Percentiles rank a stretch among this genome's conserved stretches.
These are phyloP conservation scores for Aphaenogaster floridana DNA, from an alignment of 1,140 invertebrate genomes.

Conservation along the genomic window DNA sequence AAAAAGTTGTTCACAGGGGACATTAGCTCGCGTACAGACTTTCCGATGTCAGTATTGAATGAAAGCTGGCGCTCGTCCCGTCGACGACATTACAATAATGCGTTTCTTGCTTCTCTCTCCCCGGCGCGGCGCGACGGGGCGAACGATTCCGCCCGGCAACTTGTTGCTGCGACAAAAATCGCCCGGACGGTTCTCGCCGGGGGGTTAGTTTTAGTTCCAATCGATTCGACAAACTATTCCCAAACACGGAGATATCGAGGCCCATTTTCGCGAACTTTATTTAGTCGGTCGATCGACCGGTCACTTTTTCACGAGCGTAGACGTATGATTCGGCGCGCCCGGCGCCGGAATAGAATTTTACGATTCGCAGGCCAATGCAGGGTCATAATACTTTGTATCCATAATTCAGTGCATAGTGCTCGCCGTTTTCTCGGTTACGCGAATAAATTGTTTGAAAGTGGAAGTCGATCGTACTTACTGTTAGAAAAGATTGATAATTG, in stretches of 20 bases:
- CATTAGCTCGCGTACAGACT: conserved; percentile 45
- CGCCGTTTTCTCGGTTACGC: background rate
- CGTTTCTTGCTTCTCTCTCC: conserved; percentile 68
- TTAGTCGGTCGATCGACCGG: conserved; percentile 52
- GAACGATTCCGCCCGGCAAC: conserved; percentile 70
- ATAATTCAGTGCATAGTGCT: background rate
- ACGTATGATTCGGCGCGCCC: background rate
- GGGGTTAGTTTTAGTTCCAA: conserved; percentile 71
- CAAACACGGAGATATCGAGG: conserved; percentile 51
- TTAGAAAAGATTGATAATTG: background rate
- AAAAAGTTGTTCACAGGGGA: conserved; percentile 31
- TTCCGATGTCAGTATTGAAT: conserved; percentile 46
- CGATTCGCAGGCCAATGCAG: background rate
- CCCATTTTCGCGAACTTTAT: conserved; percentile 72
- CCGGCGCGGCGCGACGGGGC: conserved; percentile 49
- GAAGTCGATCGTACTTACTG: background rate
- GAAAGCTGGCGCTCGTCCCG: conserved; percentile 63
- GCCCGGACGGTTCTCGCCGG: conserved; percentile 70
- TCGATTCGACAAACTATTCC: conserved; percentile 75
- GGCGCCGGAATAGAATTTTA: conserved; percentile 49
- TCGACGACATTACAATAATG: conserved; percentile 75
- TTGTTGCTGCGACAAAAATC: conserved; percentile 80
- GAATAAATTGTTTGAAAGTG: conserved; percentile 5
- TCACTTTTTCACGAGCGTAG: conserved; percentile 28
- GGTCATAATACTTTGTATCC: conserved; percentile 1